These are phyloP conservation scores for Vanessa tameamea DNA, from an alignment of 1,140 invertebrate species.

Conservation along the genomic window DNA sequence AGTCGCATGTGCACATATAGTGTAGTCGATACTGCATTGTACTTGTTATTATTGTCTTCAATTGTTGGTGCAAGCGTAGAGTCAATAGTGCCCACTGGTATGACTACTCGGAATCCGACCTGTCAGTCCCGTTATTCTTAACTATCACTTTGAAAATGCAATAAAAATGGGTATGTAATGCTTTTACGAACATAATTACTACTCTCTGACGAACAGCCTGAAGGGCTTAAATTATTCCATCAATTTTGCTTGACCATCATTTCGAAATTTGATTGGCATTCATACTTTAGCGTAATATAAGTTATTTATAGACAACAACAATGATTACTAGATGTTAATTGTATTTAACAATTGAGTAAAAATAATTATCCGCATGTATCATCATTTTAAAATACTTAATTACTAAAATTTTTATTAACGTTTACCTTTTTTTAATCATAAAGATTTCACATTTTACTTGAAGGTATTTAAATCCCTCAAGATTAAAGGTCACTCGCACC, in stretches of 20 bases:
- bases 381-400: too few relatives aligned
- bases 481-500: conserved; percentile 17
- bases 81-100: conserved; percentile 39
- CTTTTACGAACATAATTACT: conserved; percentile 24
- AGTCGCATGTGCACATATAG: neutral
- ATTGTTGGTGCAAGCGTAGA: conserved; percentile 24
- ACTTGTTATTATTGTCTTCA: conserved; percentile 37
- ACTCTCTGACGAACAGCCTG: neutral
- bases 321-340: too few relatives aligned
- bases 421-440: neutral
- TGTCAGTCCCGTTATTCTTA: conserved; percentile 40
- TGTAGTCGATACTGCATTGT: conserved; percentile 25
- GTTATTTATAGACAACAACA: neutral
- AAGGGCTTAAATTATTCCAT: conserved; percentile 3
- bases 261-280: neutral
- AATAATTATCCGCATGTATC: too few relatives aligned
- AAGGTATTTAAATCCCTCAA: neutral
- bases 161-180: conserved; percentile 27
- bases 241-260: neutral
- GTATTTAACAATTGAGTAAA: too few relatives aligned
- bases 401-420: too few relatives aligned
- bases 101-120: conserved; percentile 36
- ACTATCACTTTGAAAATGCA: conserved; percentile 41
- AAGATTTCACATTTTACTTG: conserved; percentile 12
- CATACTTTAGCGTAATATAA: neutral